A percentile compares a stretch with the other conserved stretches of the same genome.
These are phyloP conservation scores for Anadara kagoshimensis DNA, from an alignment of 1,140 invertebrate species.

Conservation along the genomic window DNA sequence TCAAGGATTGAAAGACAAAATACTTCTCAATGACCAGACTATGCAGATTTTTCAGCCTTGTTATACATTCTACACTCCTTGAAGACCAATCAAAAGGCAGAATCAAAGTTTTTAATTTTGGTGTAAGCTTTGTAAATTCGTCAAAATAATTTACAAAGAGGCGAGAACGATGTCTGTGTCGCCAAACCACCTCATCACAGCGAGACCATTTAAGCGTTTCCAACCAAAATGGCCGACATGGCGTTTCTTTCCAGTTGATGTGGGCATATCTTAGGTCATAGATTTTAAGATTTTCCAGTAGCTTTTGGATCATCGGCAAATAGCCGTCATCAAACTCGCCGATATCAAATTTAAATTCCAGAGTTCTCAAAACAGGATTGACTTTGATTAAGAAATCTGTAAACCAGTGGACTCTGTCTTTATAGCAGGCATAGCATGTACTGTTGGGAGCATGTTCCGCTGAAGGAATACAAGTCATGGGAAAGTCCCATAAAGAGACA, in stretches of 20 bases:
- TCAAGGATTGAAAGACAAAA: conserved; percentile 63
- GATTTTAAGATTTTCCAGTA: conserved; percentile 50
- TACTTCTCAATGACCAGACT: conserved; percentile 69
- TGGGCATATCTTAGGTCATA: conserved; percentile 55
- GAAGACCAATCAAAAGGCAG: conserved; percentile 71
- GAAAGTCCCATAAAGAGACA: conserved; percentile 61
- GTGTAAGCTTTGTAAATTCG: conserved; percentile 54
- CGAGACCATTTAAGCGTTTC: conserved; percentile 35
- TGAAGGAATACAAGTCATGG: conserved; percentile 52
- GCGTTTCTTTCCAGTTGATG: conserved; percentile 71
- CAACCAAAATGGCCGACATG: conserved; percentile 61
- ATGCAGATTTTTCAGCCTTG: conserved; percentile 57
- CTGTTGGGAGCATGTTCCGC: conserved; percentile 43
- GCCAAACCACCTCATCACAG: conserved; percentile 57
- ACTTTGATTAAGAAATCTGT: conserved; percentile 50
- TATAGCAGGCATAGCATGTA: conserved; percentile 62
- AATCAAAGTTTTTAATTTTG: conserved; percentile 61
- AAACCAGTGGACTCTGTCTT: conserved; percentile 57
- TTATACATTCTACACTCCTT: conserved; percentile 56
- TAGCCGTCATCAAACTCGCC: conserved; percentile 60
- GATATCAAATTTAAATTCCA: conserved; percentile 70
- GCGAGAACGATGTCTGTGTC: conserved; percentile 57
- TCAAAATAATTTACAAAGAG: conserved; percentile 67
- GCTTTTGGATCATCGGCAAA: conserved; percentile 50
- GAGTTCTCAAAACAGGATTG: conserved; percentile 55